Evolutionary conservation across 1,140 invertebrate genomes (phyloP), one percentile per base, ranked within the genome.

Genomic region (Drosophila tristis): DNA sequence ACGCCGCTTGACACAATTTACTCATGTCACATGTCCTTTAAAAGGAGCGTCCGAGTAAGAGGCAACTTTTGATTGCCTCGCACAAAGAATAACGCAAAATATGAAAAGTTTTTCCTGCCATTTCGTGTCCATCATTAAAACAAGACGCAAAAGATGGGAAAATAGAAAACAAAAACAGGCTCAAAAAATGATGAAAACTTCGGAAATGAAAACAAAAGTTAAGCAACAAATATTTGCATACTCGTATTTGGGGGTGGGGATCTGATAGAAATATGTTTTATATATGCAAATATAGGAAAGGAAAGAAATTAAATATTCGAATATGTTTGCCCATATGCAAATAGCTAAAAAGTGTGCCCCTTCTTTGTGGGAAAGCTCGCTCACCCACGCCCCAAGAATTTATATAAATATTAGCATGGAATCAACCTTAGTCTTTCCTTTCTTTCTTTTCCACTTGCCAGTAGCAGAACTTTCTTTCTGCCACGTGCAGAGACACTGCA

Each of bases 1-100:
- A 78, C 62, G 59, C 63, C 26, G 45, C 82, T 77, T 85, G 73
- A 73, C 71, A 57, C 51, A 75, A 65, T 65, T 74, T 64, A 39
- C 64, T 50, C 44, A 8, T 39, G 35, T 11, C 35, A 4, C 35
- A 13, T 39, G 35, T 39, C 35, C 35, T 11, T 39, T 11, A 39
- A 39, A 39, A 39, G 9, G 3, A 39, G 35, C 9, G 9, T 11
- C 16, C 9, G 16, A 13, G 9, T 20, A 55, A 55, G 26, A 20
- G 56, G 51, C 20, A 79, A 79, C 39, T 79, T 68, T 79, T 68
- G 75, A 78, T 78, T 67, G 68, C 48, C 20, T 49, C 16, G 20
- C 11, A 39, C 11, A 39, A 39, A 4, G 31, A 35, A 35, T 35
- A 4, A 11, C 31, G 31, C 31, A 35, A 35, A 35, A 35, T 11